These are phyloP conservation scores for Sebastes goodei DNA, from an alignment of 2,797 vertebrate genomes.

Conservation along the genomic window DNA sequence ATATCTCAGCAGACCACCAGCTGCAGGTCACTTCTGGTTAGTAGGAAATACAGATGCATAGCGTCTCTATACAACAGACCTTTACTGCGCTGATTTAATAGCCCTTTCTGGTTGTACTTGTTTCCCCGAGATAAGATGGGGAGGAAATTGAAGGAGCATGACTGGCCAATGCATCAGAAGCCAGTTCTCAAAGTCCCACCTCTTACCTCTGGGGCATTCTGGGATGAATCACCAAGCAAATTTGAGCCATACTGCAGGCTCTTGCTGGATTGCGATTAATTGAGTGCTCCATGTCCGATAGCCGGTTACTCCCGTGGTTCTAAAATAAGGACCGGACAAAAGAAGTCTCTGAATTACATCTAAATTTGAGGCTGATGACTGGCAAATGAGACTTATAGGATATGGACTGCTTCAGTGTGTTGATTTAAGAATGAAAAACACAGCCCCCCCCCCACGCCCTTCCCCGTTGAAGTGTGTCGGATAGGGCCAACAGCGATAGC, in stretches of 20 bases:
- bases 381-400: background rate
- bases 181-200: conserved; percentile 46
- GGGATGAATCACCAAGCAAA: conserved; percentile 69
- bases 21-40: conserved; percentile 24
- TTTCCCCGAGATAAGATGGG: conserved; percentile 52
- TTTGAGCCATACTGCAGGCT: conserved; percentile 54
- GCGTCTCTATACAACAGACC: conserved; percentile 13
- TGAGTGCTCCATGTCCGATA: conserved; percentile 33
- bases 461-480: conserved; percentile 19
- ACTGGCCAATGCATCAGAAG: conserved; percentile 56
- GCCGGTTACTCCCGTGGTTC: conserved; percentile 27
- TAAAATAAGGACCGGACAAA: conserved; percentile 34
- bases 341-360: conserved; percentile 6
- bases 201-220: conserved; percentile 48
- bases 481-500: conserved; percentile 30
- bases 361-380: background rate
- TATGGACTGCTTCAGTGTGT: background rate
- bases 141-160: conserved; percentile 50
- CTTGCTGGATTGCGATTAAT: conserved; percentile 51
- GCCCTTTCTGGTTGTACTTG: conserved; percentile 35
- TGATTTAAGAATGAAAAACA: conserved; percentile 55
- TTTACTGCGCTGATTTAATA: conserved; percentile 60
- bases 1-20: conserved; percentile 32
- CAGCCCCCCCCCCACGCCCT: background rate
- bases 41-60: background rate